Conservation (phyloP, 2,888 invertebrate genomes). For the Brachyopa scutellaris region DNA sequence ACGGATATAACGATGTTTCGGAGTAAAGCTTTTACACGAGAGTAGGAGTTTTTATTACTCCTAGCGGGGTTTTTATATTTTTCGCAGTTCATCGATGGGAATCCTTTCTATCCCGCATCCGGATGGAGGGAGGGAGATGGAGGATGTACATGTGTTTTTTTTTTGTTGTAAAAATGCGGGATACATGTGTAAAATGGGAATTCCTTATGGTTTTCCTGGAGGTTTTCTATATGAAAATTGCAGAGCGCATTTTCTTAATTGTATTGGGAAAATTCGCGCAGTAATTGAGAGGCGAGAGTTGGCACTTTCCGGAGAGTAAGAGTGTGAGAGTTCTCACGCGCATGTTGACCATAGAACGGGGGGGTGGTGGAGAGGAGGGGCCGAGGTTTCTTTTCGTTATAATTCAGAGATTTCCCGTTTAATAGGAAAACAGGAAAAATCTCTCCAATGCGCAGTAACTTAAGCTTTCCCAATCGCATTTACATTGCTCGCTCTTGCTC, state of each 20-base stretch:
- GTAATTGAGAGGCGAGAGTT: conserved; percentile 16
- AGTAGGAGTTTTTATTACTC: conserved; percentile 79
- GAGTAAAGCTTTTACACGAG: conserved; percentile 77
- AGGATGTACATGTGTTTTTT: conserved; percentile 7
- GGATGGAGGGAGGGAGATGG: conserved; percentile 22
- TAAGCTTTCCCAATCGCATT: conserved; percentile 66
- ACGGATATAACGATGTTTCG: conserved; percentile 73
- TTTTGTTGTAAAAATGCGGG: conserved; percentile 11
- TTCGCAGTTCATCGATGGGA: conserved; percentile 64
- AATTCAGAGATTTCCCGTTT: conserved; percentile 9
- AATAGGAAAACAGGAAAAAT: background rate
- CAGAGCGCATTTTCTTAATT: conserved; percentile 4
- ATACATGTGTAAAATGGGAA: conserved; percentile 21
- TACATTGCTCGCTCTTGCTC: conserved; percentile 46
- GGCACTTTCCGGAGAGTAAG: conserved; percentile 1
- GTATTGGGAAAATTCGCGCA: conserved; percentile 1
- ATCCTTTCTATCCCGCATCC: conserved; percentile 40
- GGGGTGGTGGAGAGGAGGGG: conserved; percentile 16
- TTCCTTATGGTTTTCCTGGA: conserved; percentile 57
- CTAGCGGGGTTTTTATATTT: conserved; percentile 79
- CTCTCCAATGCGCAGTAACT: conserved; percentile 43
- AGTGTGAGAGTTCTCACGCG: conserved; percentile 23
- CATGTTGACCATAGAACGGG: conserved; percentile 18
- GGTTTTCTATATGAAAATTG: conserved; percentile 12
- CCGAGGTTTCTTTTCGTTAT: conserved; percentile 20